Percentiles rank a stretch among this genome's conserved stretches.
Evolutionary conservation across 1,140 invertebrate genomes (phyloP).

Genomic region (Ericerus pela): DNA sequence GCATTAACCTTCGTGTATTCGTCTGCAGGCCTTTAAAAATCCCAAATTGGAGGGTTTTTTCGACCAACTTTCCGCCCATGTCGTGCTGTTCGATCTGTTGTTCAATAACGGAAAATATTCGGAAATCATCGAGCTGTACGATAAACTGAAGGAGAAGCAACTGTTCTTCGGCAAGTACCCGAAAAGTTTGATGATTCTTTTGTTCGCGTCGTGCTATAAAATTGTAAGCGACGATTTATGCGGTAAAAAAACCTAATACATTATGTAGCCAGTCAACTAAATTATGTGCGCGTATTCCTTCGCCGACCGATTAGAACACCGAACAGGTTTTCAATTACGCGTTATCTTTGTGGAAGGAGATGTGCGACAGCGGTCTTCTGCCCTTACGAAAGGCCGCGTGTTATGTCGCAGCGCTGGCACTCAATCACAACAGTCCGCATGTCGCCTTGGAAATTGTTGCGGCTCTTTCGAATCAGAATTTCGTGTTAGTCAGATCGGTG

Average conservation of each 20-base stretch:
- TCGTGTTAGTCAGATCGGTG: constrained; percentile 50
- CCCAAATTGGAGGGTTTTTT: constrained; percentile 44
- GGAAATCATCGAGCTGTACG: constrained; percentile 47
- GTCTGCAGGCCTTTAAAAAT: constrained; percentile 47
- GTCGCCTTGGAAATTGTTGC: constrained; percentile 49
- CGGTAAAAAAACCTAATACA: background rate
- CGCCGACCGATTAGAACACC: constrained; percentile 42
- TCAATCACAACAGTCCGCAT: constrained; percentile 49
- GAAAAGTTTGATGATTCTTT: constrained; percentile 45
- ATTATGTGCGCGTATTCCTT: background rate
- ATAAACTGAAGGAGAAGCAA: constrained; percentile 40
- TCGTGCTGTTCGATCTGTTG: constrained; percentile 54
- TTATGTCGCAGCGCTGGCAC: constrained; percentile 44
- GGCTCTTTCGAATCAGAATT: constrained; percentile 34
- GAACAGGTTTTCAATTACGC: constrained; percentile 48
- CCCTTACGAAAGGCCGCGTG: constrained; percentile 42
- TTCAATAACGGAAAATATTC: constrained; percentile 51
- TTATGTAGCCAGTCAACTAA: background rate
- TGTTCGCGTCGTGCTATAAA: constrained; percentile 57
- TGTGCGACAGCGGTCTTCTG: constrained; percentile 36
- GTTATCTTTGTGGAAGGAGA: constrained; percentile 40
- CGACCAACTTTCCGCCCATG: constrained; percentile 50
- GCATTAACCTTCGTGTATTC: background rate
- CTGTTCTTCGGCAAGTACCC: constrained; percentile 44
- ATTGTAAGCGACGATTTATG: constrained; percentile 37